Percentiles rank a stretch among this genome's conserved stretches.
phyloP scores from a whole-genome alignment of 1,140 invertebrate genomes.

The Drosophila malerkotliana region DNA sequence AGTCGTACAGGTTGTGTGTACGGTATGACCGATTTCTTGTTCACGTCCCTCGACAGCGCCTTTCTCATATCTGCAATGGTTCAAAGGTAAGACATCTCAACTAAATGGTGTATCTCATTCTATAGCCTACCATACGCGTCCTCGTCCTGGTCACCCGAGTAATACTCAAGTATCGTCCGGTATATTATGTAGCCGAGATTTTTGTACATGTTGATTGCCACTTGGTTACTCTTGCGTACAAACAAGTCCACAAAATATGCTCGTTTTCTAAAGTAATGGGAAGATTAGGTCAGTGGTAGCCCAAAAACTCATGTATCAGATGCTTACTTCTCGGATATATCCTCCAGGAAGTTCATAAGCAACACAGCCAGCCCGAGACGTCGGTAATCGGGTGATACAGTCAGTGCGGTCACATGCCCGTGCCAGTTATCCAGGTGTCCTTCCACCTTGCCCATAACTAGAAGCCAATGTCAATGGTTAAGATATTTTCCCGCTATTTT shows the following conservation, averaged over 20 bases:
- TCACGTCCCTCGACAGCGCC: slow-evolving; percentile 95
- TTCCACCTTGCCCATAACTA: slow-evolving; percentile 99
- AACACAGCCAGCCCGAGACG: slow-evolving; percentile 95
- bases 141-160: slow-evolving; percentile 98
- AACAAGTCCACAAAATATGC: slow-evolving; percentile 99
- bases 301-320: not conserved
- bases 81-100: not conserved
- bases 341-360: slow-evolving; percentile 97
- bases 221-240: slow-evolving; percentile 98
- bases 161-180: slow-evolving; percentile 98
- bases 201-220: slow-evolving; percentile 99
- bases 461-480: not conserved
- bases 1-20: slow-evolving; percentile 96
- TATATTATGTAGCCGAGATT: slow-evolving; percentile 99
- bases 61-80: slow-evolving; percentile 97
- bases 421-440: slow-evolving; percentile 98
- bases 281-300: not conserved
- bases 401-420: slow-evolving; percentile 99
- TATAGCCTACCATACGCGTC: slow-evolving; percentile 95
- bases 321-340: slow-evolving; percentile 96
- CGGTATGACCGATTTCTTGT: slow-evolving; percentile 97
- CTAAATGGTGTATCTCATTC: not conserved
- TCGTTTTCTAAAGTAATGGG: slow-evolving; percentile 89
- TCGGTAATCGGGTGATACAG: slow-evolving; percentile 97
- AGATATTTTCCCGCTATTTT: not conserved